Percentiles rank a stretch among this genome's conserved stretches.
Evolutionary conservation across 1,140 invertebrate genomes (phyloP).

Genomic region (Thaumatotibia leucotreta): DNA sequence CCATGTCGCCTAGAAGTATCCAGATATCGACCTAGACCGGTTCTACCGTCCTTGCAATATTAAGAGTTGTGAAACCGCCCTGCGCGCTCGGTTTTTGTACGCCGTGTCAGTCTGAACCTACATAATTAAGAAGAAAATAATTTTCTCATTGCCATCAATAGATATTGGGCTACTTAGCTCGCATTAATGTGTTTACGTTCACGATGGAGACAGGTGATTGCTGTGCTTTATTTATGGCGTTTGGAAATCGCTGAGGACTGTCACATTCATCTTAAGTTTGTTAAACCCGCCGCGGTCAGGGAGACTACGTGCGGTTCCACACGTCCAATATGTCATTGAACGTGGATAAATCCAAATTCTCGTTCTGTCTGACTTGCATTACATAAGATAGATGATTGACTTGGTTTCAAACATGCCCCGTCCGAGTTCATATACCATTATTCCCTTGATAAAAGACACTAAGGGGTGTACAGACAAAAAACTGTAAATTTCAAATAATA

Average conservation of each 20-base stretch:
- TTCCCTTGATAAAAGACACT: too few species aligned
- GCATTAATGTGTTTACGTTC: constrained; percentile 11
- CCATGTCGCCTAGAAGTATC: not conserved
- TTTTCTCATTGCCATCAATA: constrained; percentile 29
- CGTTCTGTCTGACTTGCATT: too few species aligned
- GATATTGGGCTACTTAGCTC: constrained; percentile 17
- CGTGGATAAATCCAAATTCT: too few species aligned
- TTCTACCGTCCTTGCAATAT: not conserved
- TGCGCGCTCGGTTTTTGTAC: constrained; percentile 45
- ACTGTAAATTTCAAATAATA: too few species aligned
- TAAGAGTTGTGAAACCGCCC: not conserved
- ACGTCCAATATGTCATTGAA: too few species aligned
- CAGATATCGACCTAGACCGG: not conserved
- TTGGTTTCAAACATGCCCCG: too few species aligned
- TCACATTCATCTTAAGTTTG: not conserved
- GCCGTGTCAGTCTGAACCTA: constrained; percentile 59
- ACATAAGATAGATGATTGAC: too few species aligned
- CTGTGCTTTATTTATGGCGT: not conserved
- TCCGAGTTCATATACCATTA: too few species aligned
- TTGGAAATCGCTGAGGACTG: not conserved
- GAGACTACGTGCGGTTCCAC: too few species aligned
- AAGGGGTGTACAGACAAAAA: too few species aligned
- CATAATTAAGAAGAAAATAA: constrained; percentile 65
- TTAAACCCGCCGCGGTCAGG: not conserved
- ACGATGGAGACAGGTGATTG: not conserved